Evolutionary conservation across 2,113 vertebrate species (phyloP), one percentile per base, ranked within the genome.

Genomic region (Cygnus buccinator): DNA sequence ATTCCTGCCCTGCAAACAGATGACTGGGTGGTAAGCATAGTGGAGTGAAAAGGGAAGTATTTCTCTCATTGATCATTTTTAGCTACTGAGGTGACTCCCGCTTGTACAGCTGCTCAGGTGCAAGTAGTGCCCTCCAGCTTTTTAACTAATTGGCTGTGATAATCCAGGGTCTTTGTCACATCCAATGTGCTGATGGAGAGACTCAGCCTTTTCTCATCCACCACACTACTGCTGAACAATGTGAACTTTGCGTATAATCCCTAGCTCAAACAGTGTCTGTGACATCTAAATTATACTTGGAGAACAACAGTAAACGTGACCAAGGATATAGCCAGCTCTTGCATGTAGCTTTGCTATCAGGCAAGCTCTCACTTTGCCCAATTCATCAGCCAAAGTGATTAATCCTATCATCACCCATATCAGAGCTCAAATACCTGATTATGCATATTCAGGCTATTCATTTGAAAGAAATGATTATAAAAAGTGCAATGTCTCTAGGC

Each of bases 121-220:
- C 20, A 35, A 35, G 58, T 2, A 3, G 10, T 91, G n/a, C 23
- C 33, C 28, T 44, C 50, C n/a, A 67, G 29, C 28, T 75, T 87
- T 23, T 33, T 41, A 35, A 37, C n/a, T 26, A 9, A 48, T 16
- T 0, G 6, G 5, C 74, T 68, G 62, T 29, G 74, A 43, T 57
- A 57, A 65, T 90, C 62, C 57, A 15, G 18, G 62, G 26, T 39
- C 50, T 50, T n/a, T 31, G 44, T 65, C 48, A 39, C 31, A 71
- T 15, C 39, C 5, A 1, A 1, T 0, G 0, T 28, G 48, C 23
- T 37, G 67, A 73, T 22, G 22, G 73, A 71, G 55, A 16, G 33
- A 33, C 52, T 66, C 20, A 54, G 65, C 26, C 43, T 84, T 61
- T 37, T 58, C 82, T 83, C 2, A 1, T 44, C 55, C 62, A 55